Evolutionary conservation across 1,140 invertebrate genomes (phyloP), one percentile per base, ranked within the genome.

Genomic region (Oreohelix idahoensis): DNA sequence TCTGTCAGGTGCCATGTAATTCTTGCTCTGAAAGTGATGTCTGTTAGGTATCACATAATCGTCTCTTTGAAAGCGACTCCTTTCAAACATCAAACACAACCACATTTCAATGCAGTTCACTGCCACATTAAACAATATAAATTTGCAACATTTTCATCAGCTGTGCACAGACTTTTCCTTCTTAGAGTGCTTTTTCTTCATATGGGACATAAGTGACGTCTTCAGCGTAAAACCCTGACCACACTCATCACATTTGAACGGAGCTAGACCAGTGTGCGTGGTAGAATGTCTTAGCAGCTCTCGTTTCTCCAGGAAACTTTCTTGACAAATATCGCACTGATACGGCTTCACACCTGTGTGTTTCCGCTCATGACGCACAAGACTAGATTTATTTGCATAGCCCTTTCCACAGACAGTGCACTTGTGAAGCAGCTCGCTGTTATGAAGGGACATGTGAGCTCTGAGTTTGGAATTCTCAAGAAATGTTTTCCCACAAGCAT

Each of bases 241-340:
- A 38, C 84, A 85, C 58, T 83, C 71, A 17, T 5, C 26, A 63
- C 84, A 85, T 32, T 29, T 51, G 49, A 83, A 85, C 1, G 84
- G 53, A 20, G 77, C 51, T 39, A 83, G 58, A 17, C 84, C 84
- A 4, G 84, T 85, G 81, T 85, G 84, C 1, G 70, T 79, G 1
- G 77, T 53, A 8, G 70, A 79, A 58, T 85, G 84, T 20, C 84
- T 70, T 32, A 76, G 45, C 39, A 85, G 81, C 39, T 85, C 81
- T 17, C 84, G 49, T n/a, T 80, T 79, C 45, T 85, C 84, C 45
- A 85, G 51, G 78, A 85, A 85, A 15, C 78, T 38, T 36, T 85
- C 81, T 4, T 42, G 36, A 58, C 84, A 85, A 1, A 80, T 51
- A 4, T 73, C 39, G 35, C 84, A 84, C 69, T 82, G 71, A 66